Evolutionary conservation across 2,797 vertebrate genomes (phyloP).

Genomic region (Forpus xanthops): DNA sequence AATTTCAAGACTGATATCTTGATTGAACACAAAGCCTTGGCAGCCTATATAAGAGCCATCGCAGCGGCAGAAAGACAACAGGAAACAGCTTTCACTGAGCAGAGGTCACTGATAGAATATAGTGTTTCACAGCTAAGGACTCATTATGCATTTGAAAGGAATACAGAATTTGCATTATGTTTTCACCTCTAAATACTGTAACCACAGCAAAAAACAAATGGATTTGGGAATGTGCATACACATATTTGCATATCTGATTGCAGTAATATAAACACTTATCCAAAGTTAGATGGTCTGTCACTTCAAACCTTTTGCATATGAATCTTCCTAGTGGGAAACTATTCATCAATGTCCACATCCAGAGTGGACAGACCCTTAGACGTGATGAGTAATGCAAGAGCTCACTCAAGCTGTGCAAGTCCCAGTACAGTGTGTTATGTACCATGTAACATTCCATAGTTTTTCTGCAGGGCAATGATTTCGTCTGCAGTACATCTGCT

Average conservation of each 20-base stretch:
- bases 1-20: neutral
- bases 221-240: neutral
- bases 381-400: neutral
- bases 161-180: neutral
- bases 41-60: neutral
- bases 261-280: neutral
- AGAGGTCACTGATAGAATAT: neutral
- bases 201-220: neutral
- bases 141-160: neutral
- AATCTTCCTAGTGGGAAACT: neutral
- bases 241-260: neutral
- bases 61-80: neutral
- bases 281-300: neutral
- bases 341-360: neutral
- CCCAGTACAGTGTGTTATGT: neutral
- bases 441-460: neutral
- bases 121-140: neutral
- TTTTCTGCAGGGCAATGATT: slow-evolving; percentile 14
- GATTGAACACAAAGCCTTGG: neutral
- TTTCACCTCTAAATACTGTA: neutral
- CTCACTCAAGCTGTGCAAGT: neutral
- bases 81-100: neutral
- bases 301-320: neutral
- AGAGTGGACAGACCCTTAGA: neutral
- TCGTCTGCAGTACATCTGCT: slow-evolving; percentile 18